Evolutionary conservation across 1,140 invertebrate genomes (phyloP), one percentile per base, ranked within the genome.

Genomic region (Nasonia giraulti): DNA sequence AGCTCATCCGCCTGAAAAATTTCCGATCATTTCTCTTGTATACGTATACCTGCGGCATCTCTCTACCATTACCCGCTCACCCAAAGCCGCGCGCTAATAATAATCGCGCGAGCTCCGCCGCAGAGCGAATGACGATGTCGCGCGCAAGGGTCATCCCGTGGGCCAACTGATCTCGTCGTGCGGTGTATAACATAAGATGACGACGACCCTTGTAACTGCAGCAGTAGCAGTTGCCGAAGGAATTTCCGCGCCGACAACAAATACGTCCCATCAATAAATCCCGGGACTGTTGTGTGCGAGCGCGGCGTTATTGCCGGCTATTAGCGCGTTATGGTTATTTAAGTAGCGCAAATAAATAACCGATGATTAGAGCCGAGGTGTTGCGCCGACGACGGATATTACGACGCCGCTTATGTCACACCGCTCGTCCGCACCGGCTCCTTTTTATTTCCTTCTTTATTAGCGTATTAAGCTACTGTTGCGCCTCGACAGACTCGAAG

Each of bases 281-380:
- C 87, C 71, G 85, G 84, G 55, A 71, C 84, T 68, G 78, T 40
- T 17, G 17, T 62, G 55, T 17, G 55, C 7, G 55, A 76, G 17
- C n/a, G n/a, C 62, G 66, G 7, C 55, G 20, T 47, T 83, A 88
- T 87, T 88, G 88, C 86, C 85, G 86, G 87, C 89, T 90, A 91
- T 91, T 91, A 90, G 89, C 89, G 89, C 87, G 88, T 89, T 90
- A 90, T 90, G 90, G 88, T 89, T 91, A 91, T 91, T 90, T 90
- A 90, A 90, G 87, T 89, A 90, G 88, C 86, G 83, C 87, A 87
- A 89, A 90, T 91, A 90, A 91, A 91, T 91, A 91, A 91, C 88
- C 84, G 87, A 88, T 85, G 87, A 82, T 89, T 90, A 89, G 88
- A 80, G 68, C 10, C 44, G 44, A 74, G 73, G 73, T 66, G 44